Base-by-base conservation (phyloP, 1,140 invertebrate genomes). In the Schlechtendalia chinensis region DNA sequence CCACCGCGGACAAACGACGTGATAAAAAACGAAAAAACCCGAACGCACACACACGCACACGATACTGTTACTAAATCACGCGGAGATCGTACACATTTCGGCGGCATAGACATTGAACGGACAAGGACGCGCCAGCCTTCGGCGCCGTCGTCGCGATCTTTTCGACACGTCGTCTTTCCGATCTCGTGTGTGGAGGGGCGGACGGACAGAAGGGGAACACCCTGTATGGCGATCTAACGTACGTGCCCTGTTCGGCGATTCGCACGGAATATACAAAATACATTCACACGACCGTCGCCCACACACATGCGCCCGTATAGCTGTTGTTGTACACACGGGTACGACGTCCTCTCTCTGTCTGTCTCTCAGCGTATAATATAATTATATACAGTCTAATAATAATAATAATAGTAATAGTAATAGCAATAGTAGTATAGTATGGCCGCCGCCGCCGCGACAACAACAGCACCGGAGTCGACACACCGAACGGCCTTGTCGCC, bases 401-500 rank as follows among this genome's bases (percentile, higher is more conserved):
- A n/a, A n/a, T n/a, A n/a, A n/a, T n/a, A n/a, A n/a, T n/a, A n/a
- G n/a, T n/a, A n/a, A n/a, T n/a, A n/a, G n/a, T n/a, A n/a, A n/a
- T n/a, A n/a, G n/a, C n/a, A n/a, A n/a, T n/a, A n/a, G n/a, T n/a
- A n/a, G n/a, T n/a, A n/a, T n/a, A n/a, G n/a, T n/a, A n/a, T n/a
- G n/a, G 12, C 47, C 50, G 2, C 10, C 11, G 50, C 61, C 0
- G 2, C 12, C 24, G 24, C 14, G 27, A 8, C 32, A 8, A 39
- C 32, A 39, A 39, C 32, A 39, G 32, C 32, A 8, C 32, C 32
- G 32, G 32, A 39, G 32, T 39, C 32, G 32, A 39, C 32, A 67
- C 67, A 45, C 75, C 56, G 45, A 79, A 79, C 75, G 75, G 75
- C 75, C 75, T 79, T 79, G 75, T 61, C 56, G 12, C 10, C 75